phyloP scores from a whole-genome alignment of 2,797 vertebrate species.

The Okamejei kenojei region DNA sequence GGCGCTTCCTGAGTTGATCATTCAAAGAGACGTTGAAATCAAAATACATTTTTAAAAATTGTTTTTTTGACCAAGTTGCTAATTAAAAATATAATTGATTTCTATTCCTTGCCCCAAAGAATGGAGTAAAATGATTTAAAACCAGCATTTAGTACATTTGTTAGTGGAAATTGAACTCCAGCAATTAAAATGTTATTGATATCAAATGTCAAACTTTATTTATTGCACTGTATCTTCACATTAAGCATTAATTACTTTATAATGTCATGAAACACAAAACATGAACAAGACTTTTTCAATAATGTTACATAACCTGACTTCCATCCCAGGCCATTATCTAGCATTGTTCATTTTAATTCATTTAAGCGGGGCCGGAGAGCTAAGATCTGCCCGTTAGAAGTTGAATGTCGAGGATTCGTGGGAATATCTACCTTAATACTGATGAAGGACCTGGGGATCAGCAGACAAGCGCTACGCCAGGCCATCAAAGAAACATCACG shows the following conservation, averaged over 20 bases:
- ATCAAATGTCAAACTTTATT: background rate
- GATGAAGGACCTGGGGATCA: too few species aligned
- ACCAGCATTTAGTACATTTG: background rate
- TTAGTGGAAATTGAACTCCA: background rate
- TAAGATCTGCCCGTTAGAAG: too few species aligned
- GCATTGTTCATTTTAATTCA: background rate
- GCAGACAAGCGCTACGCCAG: too few species aligned
- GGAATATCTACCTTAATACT: too few species aligned
- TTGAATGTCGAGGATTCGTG: too few species aligned
- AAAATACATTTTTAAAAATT: background rate
- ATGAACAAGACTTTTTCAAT: background rate
- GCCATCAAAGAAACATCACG: too few species aligned
- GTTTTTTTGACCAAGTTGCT: background rate
- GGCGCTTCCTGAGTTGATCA: slow-evolving; percentile 76
- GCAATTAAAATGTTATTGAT: background rate
- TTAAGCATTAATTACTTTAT: background rate
- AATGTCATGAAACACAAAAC: background rate
- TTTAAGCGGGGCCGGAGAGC: too few species aligned
- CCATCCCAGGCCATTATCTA: background rate
- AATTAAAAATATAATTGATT: background rate
- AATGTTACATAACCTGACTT: background rate
- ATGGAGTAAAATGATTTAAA: background rate
- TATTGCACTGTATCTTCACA: background rate
- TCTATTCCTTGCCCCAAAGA: background rate
- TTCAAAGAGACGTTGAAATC: slow-evolving; percentile 20